phyloP scores from a whole-genome alignment of 2,797 vertebrate species.

The Acrossocheilus wenchowensis region DNA sequence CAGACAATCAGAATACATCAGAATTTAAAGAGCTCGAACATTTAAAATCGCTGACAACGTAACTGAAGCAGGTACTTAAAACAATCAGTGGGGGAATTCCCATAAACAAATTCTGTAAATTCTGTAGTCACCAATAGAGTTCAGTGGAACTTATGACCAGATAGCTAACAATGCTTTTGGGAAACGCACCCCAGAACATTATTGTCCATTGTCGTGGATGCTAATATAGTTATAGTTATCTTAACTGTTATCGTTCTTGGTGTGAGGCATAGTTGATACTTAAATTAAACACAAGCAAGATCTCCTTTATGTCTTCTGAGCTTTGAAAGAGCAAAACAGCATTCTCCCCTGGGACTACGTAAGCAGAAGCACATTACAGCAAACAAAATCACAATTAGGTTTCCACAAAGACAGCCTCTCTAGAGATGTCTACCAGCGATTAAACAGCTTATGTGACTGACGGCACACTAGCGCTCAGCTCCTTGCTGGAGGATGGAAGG shows the following conservation, averaged over 20 bases:
- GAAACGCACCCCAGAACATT: not conserved
- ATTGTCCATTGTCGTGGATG: not conserved
- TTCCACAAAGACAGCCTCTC: constrained; percentile 36
- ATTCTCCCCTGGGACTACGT: not conserved
- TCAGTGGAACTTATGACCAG: not conserved
- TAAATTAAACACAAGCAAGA: not conserved
- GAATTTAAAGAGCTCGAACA: no score
- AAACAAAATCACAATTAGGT: constrained; percentile 41
- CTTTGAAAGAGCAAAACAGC: not conserved
- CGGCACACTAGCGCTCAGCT: constrained; percentile 51
- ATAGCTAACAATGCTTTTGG: not conserved
- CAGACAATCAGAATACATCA: not conserved
- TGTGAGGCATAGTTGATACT: not conserved
- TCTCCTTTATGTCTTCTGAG: constrained; percentile 10
- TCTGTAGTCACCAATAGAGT: not conserved
- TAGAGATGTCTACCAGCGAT: constrained; percentile 40
- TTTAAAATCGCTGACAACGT: not conserved
- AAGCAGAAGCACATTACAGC: constrained; percentile 33
- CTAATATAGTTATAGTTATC: not conserved
- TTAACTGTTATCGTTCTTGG: not conserved
- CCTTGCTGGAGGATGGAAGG: constrained; percentile 63
- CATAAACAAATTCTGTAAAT: no score
- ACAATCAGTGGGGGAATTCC: no score
- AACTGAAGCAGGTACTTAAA: not conserved
- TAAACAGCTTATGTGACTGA: constrained; percentile 62